These are phyloP conservation scores for Apis florea DNA, from an alignment of 1,140 invertebrate species.

Conservation along the genomic window DNA sequence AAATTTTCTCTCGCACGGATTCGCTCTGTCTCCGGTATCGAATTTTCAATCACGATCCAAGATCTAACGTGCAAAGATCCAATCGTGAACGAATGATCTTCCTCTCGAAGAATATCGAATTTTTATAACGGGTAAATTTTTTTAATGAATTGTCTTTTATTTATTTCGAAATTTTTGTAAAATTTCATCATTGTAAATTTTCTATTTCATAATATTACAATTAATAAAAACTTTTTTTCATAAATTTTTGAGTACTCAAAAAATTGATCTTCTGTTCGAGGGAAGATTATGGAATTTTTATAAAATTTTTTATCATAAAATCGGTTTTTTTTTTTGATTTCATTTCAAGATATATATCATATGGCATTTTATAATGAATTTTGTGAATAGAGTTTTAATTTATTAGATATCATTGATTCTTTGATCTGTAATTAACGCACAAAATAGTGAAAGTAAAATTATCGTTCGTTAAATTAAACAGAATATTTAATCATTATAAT, in stretches of 20 bases:
- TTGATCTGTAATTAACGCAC: too few species aligned
- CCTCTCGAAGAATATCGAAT: neutral
- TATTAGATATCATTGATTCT: too few species aligned
- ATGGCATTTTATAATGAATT: too few species aligned
- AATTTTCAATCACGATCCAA: slow-evolving; percentile 10
- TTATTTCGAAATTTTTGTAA: too few species aligned
- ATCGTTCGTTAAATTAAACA: too few species aligned
- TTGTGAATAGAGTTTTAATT: too few species aligned
- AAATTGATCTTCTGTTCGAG: neutral
- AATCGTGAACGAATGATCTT: neutral
- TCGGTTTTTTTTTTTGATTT: neutral
- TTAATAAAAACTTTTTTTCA: neutral
- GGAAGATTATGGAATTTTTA: neutral
- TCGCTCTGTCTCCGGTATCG: slow-evolving; percentile 39
- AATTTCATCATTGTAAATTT: too few species aligned
- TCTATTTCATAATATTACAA: too few species aligned
- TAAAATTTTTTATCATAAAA: neutral
- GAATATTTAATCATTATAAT: too few species aligned
- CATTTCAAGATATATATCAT: neutral
- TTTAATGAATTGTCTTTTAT: too few species aligned
- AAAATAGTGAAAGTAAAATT: too few species aligned
- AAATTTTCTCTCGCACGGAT: slow-evolving; percentile 40
- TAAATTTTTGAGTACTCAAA: neutral
- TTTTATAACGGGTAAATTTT: neutral
- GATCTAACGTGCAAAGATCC: neutral